Evolutionary conservation across 37 sponge, comb jelly and placozoan species (phyloP), one percentile per base, ranked within the genome.

Genomic region (Ephydatia muelleri): DNA sequence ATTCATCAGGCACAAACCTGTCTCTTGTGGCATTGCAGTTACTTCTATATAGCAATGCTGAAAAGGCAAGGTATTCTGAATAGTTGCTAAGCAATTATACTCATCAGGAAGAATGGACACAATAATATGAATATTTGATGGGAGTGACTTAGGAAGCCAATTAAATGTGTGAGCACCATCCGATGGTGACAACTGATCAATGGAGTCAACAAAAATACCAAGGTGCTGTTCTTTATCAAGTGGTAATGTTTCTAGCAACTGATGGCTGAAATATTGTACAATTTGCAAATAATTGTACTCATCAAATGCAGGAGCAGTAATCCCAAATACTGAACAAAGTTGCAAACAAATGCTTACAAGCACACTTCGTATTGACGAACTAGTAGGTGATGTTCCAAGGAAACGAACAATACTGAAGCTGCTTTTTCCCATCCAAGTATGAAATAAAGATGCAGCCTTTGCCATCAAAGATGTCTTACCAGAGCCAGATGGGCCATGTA

Each of bases 401-500:
- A 94, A 94, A 13, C 95, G 80, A 2, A 91, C 37, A 2, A 94
- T 71, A 35, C 5, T 31, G 0, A 82, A 67, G 76, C 76, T 80
- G 9, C 23, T 32, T 0, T 21, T n/a, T 14, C 76, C 84, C 11
- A 70, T 21, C 83, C 82, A 82, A 3, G 14, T 29, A 32, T 70
- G 65, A 21, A 83, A 29, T 3, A 25, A 2, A 0, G 16, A 4
- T 13, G 78, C 83, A 38, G 39, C 75, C 8, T 83, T 80, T 16
- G 95, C 93, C 80, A 94, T 88, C 30, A 94, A 66, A 0, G 95
- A 88, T 30, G 95, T 92, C 49, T 94, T 94, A 14, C 95, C 95
- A 29, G 84, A 81, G 35, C 95, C 95, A 6, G 93, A 92, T 33
- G 39, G 68, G 23, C 95, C 95, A 81, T 92, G 65, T 25, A 94